Evolutionary conservation across 1,140 invertebrate genomes (phyloP).

Genomic region (Temnothorax curvispinosus): DNA sequence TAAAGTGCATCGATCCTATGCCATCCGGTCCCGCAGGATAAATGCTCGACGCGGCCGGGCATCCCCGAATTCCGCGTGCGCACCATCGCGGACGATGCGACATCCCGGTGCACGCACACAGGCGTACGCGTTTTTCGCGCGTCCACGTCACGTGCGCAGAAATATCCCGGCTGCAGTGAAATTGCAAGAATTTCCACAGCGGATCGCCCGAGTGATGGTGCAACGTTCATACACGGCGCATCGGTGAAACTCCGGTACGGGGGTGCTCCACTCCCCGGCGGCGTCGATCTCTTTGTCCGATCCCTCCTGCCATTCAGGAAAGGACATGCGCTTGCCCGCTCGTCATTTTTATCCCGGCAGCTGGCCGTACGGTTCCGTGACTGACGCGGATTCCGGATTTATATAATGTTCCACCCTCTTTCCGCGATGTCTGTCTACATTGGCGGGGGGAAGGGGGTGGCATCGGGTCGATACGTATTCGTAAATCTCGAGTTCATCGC

Average conservation of each 20-base stretch:
- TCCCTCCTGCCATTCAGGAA: conserved; percentile 39
- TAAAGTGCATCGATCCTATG: conserved; percentile 73
- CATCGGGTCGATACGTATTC: conserved; percentile 4
- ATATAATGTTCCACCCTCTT: conserved; percentile 50
- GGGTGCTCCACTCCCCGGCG: not conserved
- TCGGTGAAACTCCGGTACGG: not conserved
- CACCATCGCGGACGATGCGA: conserved; percentile 2
- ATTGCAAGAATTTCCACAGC: conserved; percentile 71
- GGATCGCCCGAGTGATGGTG: conserved; percentile 50
- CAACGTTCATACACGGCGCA: not conserved
- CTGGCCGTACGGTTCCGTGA: conserved; percentile 46
- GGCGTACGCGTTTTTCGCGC: not conserved
- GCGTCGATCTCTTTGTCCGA: conserved; percentile 59
- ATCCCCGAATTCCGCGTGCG: not conserved
- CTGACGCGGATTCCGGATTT: conserved; percentile 55
- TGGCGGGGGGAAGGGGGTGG: no score
- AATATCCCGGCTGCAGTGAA: conserved; percentile 59
- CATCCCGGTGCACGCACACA: not conserved
- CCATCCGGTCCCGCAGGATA: conserved; percentile 56
- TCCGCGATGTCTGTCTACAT: not conserved
- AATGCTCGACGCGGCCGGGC: conserved; percentile 32
- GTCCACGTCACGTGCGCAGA: conserved; percentile 32
- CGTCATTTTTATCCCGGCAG: conserved; percentile 54
- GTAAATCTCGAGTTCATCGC: not conserved
- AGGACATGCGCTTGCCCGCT: conserved; percentile 36